Evolutionary conservation across 2,113 vertebrate species (phyloP).

Genomic region (Odocoileus virginianus): DNA sequence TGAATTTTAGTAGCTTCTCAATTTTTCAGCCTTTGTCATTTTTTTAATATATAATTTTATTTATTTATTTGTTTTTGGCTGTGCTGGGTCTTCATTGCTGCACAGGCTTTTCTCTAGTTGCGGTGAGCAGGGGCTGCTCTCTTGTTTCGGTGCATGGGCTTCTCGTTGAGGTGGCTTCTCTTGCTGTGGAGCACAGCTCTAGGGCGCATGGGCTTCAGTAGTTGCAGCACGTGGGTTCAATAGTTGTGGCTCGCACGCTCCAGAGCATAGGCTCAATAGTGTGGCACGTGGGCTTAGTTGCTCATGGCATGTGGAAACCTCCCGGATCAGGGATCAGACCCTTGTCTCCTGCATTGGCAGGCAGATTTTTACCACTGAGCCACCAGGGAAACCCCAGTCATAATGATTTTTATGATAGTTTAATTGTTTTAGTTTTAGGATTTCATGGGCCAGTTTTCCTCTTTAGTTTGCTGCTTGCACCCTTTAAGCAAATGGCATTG

Average conservation of each 20-base stretch:
- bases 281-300: not conserved
- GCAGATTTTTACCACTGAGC: not conserved
- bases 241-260: not conserved
- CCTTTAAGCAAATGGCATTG: not conserved
- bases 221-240: not conserved
- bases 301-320: not conserved
- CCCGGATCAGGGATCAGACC: not conserved
- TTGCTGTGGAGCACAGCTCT: not conserved
- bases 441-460: not conserved
- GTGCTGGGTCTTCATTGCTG: not conserved
- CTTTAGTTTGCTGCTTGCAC: not conserved
- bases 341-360: not conserved
- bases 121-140: not conserved
- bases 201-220: rapidly evolving
- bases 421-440: not conserved
- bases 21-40: not conserved
- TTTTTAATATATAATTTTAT: not conserved
- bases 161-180: not conserved
- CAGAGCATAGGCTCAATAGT: not conserved
- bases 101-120: not conserved
- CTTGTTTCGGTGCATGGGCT: rapidly evolving
- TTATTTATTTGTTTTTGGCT: not conserved
- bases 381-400: not conserved
- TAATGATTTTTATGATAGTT: not conserved
- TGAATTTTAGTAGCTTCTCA: not conserved